A percentile compares a stretch with the other conserved stretches of the same genome.
These are phyloP conservation scores for Lordiphosa mommai DNA, from an alignment of 1,140 invertebrate species.

Conservation along the genomic window DNA sequence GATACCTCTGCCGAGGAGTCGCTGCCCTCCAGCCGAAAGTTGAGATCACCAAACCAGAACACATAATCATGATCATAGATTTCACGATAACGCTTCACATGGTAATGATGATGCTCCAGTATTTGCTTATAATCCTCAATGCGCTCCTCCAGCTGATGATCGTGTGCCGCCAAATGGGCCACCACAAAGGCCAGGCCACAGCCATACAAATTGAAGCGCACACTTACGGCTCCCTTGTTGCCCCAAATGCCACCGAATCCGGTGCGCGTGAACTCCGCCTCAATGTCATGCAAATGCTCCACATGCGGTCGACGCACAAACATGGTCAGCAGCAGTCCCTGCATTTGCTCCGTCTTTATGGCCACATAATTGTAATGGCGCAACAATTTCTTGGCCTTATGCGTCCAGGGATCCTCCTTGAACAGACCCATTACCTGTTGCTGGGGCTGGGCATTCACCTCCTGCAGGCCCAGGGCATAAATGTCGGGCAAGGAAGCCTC, in stretches of 20 bases:
- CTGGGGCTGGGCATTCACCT: conserved; percentile 93
- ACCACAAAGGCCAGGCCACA: conserved; percentile 93
- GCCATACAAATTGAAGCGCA: conserved; percentile 92
- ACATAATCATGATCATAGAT: conserved; percentile 97
- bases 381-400: conserved; percentile 86
- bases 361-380: conserved; percentile 87
- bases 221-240: conserved; percentile 95
- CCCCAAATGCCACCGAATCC: conserved; percentile 95
- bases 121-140: conserved; percentile 93
- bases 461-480: conserved; percentile 92
- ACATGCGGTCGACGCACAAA: conserved; percentile 90
- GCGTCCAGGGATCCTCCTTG: conserved; percentile 92
- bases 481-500: conserved; percentile 86
- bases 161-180: conserved; percentile 93
- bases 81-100: conserved; percentile 86
- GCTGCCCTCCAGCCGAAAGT: conserved; percentile 89
- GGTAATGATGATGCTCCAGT: conserved; percentile 86
- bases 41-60: conserved; percentile 97
- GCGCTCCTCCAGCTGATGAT: conserved; percentile 88
- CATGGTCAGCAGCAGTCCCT: conserved; percentile 88
- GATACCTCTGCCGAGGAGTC: conserved; percentile 86
- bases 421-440: conserved; percentile 90
- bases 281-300: conserved; percentile 88
- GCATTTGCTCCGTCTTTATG: conserved; percentile 87
- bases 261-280: conserved; percentile 91